Conservation (phyloP, 2,797 vertebrate species). For the Mormyrus hasselquistii region DNA sequence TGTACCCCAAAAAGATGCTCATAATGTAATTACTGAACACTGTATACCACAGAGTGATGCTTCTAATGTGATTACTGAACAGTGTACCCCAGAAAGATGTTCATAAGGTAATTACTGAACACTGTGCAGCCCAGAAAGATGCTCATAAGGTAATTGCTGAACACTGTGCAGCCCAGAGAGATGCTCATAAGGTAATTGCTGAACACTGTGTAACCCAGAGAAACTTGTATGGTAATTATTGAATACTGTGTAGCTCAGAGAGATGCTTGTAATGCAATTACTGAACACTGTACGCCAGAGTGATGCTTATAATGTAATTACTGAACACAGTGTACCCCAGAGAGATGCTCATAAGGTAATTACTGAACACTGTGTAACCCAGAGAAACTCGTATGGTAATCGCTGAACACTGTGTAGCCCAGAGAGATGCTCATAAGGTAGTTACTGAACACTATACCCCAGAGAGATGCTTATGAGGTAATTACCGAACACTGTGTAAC, state of each 20-base stretch:
- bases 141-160: no score
- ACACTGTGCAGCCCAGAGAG: slow-evolving; percentile 28
- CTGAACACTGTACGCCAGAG: no score
- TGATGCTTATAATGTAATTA: neutral
- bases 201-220: neutral
- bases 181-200: slow-evolving; percentile 40
- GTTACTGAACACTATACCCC: neutral
- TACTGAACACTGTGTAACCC: neutral
- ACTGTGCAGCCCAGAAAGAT: no score
- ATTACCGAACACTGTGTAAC: slow-evolving; percentile 54
- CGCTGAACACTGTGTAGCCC: slow-evolving; percentile 55
- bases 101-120: slow-evolving; percentile 32
- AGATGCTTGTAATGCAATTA: no score
- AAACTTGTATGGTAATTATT: no score
- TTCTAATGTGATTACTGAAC: neutral
- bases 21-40: slow-evolving; percentile 44
- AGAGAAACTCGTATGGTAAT: slow-evolving; percentile 44
- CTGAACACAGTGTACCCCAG: slow-evolving; percentile 56
- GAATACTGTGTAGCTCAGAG: no score
- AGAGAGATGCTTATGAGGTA: neutral
- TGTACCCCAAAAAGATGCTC: slow-evolving; percentile 47
- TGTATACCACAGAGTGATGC: slow-evolving; percentile 31
- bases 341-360: no score
- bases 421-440: slow-evolving; percentile 75
- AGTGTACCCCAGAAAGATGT: slow-evolving; percentile 32